Evolutionary conservation across 2,797 vertebrate species (phyloP).

Genomic region (Taeniopygia guttata): DNA sequence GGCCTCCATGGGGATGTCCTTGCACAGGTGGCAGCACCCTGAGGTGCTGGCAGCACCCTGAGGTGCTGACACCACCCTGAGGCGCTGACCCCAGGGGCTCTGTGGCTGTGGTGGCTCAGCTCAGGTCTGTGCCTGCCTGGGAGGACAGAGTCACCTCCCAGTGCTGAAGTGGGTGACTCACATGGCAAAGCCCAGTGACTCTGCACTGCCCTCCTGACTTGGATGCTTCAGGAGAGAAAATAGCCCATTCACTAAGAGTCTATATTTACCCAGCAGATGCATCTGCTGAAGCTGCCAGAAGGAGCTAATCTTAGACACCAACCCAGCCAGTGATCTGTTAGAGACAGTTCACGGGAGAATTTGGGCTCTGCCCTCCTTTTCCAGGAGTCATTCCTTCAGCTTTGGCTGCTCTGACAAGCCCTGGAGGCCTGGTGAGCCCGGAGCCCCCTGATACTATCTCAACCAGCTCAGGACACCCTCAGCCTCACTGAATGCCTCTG

Average conservation of each 20-base stretch:
- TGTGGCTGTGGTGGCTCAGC: background rate
- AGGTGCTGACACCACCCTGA: background rate
- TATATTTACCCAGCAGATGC: constrained; percentile 79
- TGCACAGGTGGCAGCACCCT: background rate
- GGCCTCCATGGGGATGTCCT: fast-evolving
- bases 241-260: constrained; percentile 44
- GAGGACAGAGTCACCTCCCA: background rate
- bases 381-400: background rate
- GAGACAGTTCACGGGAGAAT: background rate
- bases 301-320: constrained; percentile 60
- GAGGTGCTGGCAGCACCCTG: background rate
- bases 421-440: background rate
- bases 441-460: too few relatives aligned
- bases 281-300: constrained; percentile 53
- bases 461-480: background rate
- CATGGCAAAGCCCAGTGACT: constrained; percentile 9
- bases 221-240: background rate
- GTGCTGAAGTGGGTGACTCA: background rate
- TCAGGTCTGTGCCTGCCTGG: background rate
- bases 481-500: background rate
- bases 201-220: background rate
- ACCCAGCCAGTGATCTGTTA: background rate
- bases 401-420: background rate
- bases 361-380: background rate
- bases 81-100: background rate